Evolutionary conservation across 2,113 vertebrate species (phyloP), one percentile per base, ranked within the genome.

Genomic region (Carollia perspicillata): DNA sequence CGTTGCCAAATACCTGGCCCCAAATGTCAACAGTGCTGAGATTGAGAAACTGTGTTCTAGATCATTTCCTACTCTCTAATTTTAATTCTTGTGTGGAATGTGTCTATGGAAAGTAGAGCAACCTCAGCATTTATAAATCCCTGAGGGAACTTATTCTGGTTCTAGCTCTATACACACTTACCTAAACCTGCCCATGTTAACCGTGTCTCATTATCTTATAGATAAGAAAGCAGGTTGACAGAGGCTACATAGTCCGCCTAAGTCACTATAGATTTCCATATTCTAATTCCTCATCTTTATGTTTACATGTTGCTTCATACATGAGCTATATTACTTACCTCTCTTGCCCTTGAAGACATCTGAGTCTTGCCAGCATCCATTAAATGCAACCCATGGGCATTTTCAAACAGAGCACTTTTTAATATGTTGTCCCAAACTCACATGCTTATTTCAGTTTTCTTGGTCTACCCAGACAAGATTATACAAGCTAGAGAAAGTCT

Each of bases 91-190:
- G 22, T 22, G 55, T 30, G 44, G 3, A 47, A 81, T 30, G 16
- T 80, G 0, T 51, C 9, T 22, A 37, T 6, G 5, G 2, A 18
- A 85, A 35, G 8, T 13, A 75, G 26, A 47, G 2, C 17, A 55
- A 10, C 37, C 12, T 77, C 16, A 66, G 10, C 14, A 60, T 78
- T 71, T 81, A 5, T 40, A 89, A 55, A 6, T 77, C 44, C 35
- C 10, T 26, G 9, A 78, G 18, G 35, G 13, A 85, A 81, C 0
- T 85, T 20, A 71, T 68, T 37, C 44, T 92, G 13, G 9, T 80
- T 92, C n/a, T 35, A 2, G 18, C 68, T 90, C n/a, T 96, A 66
- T 90, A 72, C 30, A 93, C 1, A 96, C 66, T 97, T 90, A 88
- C 77, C 88, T 90, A 71, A 95, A 10, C 44, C 65, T 84, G 26